Evolutionary conservation across 2,888 invertebrate species (phyloP).

Genomic region (Chirona hameri): DNA sequence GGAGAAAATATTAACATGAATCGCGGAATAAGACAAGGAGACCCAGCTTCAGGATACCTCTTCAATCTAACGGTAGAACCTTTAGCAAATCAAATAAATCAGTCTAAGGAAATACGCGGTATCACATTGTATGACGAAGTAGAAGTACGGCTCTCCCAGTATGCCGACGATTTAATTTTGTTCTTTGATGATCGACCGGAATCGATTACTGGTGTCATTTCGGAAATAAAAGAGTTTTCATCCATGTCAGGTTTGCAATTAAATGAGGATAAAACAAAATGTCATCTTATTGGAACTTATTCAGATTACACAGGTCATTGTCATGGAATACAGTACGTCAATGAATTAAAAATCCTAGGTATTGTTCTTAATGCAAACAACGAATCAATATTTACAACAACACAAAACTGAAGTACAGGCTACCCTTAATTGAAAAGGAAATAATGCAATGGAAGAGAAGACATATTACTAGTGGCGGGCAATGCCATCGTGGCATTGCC

Average conservation of each 20-base stretch:
- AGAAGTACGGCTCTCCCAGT: not conserved
- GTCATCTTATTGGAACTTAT: not conserved
- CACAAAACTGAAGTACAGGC: not conserved
- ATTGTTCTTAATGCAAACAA: not conserved
- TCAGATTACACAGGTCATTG: not conserved
- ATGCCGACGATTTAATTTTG: not conserved
- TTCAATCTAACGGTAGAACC: not conserved
- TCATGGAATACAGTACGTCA: too few species aligned
- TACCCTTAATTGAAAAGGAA: not conserved
- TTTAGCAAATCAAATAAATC: not conserved
- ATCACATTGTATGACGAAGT: not conserved
- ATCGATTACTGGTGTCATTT: not conserved
- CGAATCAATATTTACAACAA: not conserved
- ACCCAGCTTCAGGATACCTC: not conserved
- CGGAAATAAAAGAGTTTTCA: not conserved
- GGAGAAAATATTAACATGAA: not conserved
- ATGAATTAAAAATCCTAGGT: not conserved
- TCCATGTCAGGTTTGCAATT: not conserved
- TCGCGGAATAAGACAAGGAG: not conserved
- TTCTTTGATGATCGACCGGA: not conserved
- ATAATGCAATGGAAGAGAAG: not conserved
- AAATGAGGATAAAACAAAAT: not conserved
- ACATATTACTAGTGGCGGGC: too few species aligned
- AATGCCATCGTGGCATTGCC: too few species aligned
- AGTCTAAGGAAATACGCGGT: not conserved